Evolutionary conservation across 2,888 invertebrate genomes (phyloP), one percentile per base, ranked within the genome.

Genomic region (Branchellion lobata): DNA sequence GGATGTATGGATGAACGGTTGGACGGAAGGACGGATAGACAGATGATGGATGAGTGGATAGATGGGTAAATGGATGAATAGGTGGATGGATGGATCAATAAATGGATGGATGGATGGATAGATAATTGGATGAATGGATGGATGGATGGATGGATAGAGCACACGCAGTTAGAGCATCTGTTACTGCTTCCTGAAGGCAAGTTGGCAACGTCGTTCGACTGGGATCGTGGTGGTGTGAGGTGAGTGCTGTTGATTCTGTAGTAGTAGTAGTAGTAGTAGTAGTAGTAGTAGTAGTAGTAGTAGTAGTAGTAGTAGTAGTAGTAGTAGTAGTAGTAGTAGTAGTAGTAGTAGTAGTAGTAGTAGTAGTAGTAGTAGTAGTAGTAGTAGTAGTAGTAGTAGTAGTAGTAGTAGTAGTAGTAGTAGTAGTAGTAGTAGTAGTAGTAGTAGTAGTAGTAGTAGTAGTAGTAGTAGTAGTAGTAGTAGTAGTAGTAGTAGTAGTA

Each of bases 201-300:
- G 80, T 91, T 92, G 80, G 92, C 98, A 84, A 91, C 92, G 18
- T 92, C 92, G 0, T 91, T 95, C 83, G 92, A 94, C 0, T 99
- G 98, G 98, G 98, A 98, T 88, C 93, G 94, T n/a, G 92, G 92
- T 78, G 96, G 97, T 0, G 89, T 98, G 5, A 90, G 97, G 53
- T 92, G 98, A 14, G 95, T 96, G 0, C 90, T 99, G 81, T 94
- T 96, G 0, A 94, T 98, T 0, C 98, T 99, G 88, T 95, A 96
- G 88, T 97, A 99, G 88, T 98, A 97, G 0, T 98, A 96, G 86
- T 94, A 99, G 65, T 33, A 72, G 34, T n/a, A 33, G 72, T 72
- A 33, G 72, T 72, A 72, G 72, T 72, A 72, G 72, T 72, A 72
- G 72, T 72, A 72, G 72, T 72, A 72, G 72, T 72, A 72, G 72